Conservation (phyloP, 53 echinoderm and acorn worm species). For the Zoroaster sp. region DNA sequence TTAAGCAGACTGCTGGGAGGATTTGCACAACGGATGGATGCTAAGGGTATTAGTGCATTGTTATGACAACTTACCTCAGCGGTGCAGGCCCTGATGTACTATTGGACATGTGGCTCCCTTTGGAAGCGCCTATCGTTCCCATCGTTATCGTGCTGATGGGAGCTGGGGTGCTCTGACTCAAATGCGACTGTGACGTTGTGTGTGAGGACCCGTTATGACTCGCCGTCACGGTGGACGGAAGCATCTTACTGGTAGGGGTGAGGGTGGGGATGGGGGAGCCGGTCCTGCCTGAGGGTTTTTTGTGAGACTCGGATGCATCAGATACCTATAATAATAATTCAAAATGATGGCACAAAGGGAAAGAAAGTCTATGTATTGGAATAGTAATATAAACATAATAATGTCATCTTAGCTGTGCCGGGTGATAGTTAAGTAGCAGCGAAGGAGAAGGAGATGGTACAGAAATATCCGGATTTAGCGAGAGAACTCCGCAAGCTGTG, state of each 20-base stretch:
- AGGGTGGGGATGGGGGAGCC: constrained; percentile 60
- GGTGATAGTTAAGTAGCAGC: no score
- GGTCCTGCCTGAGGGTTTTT: constrained; percentile 47
- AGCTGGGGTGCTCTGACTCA: constrained; percentile 59
- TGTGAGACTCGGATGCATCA: constrained; percentile 2
- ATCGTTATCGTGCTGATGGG: constrained; percentile 91
- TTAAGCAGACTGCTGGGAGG: no score
- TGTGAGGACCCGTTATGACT: constrained; percentile 81
- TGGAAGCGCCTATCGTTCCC: constrained; percentile 83
- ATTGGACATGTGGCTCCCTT: constrained; percentile 64
- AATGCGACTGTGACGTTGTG: constrained; percentile 52
- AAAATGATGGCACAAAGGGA: neutral
- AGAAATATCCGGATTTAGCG: no score
- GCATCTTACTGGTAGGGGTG: constrained; percentile 69
- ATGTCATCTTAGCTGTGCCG: no score
- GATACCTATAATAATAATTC: neutral
- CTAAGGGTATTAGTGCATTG: no score
- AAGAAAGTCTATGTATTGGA: no score
- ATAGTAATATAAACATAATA: no score
- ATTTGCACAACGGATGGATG: no score
- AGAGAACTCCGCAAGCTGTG: no score
- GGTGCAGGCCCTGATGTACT: constrained; percentile 78
- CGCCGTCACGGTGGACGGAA: constrained; percentile 55
- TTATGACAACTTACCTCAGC: constrained; percentile 76
- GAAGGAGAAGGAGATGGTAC: no score